Evolutionary conservation across 2,113 vertebrate genomes (phyloP), one percentile per base, ranked within the genome.

Genomic region (Phyllostomus hastatus): DNA sequence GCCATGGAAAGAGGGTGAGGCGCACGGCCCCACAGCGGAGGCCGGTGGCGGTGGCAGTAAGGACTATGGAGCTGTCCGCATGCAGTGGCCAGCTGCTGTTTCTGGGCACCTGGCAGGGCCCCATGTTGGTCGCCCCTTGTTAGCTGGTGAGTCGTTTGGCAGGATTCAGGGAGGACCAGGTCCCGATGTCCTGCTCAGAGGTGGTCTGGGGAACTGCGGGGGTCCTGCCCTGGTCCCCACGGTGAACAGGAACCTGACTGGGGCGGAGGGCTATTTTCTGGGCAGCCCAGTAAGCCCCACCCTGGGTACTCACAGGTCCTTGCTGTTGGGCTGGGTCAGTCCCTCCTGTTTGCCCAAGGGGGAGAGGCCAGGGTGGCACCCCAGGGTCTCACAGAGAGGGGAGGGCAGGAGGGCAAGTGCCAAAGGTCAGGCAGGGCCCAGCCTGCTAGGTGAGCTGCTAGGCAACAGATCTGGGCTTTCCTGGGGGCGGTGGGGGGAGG

Each of bases 301-400:
- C 46, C 66, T 91, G 59, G 70, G 66, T 52, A 17, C 24, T 35
- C 10, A 69, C 14, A 10, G 3, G 50, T 52, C 50, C 84, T 91
- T 66, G 67, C 69, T 41, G 46, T 88, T 61, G 57, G 85, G 11
- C 43, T 59, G 88, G 50, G 78, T 19, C 35, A 46, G 70, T 12
- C 33, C 24, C 28, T 96, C 61, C 80, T 96, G 70, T 84, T 95
- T 96, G 69, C 38, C 67, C 66, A 84, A 28, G 70, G 67, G 70
- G 78, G 72, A 61, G 57, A 80, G 81, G 41, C 43, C 57, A n/a
- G 61, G 43, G 50, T 50, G 24, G 43, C 41, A 84, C 24, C 16
- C 41, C 38, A n/a, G n/a, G 28, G 11, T 66, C 72, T 50, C 59
- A 12, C 5, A 8, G 73, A 57, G 52, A 61, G 57, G 35, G 33